Evolutionary conservation across 2,888 invertebrate species (phyloP), one percentile per base, ranked within the genome.

Genomic region (Elegia similella): DNA sequence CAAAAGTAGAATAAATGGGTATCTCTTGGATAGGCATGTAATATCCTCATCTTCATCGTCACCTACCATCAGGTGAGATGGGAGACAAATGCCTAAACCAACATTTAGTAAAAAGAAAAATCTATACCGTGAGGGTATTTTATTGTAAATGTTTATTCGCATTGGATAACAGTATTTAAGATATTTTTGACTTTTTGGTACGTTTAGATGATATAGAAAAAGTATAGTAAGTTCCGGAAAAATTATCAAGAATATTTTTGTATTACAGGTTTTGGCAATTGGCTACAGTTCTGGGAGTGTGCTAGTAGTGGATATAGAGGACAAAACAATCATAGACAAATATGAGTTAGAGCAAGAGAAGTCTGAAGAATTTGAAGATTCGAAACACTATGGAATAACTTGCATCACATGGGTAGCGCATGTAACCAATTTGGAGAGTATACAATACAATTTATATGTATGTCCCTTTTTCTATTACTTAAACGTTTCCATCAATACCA

Each of bases 271-370:
- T 65, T 82, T 96, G 62, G 95, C 95, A 47, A 82, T 93, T 73
- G 96, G 93, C 5, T 96, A 96, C 67, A 94, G 93, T 78, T 93
- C 93, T 78, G 96, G 95, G 10, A 92, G 93, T 72, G 93, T 97
- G 1, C 90, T 93, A 32, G 91, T 98, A 48, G 93, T 97, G 44
- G 96, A 97, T 79, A 95, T 98, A 53, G 98, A 98, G 86, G 96
- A 96, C 70, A 97, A 97, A 73, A 95, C 95, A 70, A 92, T 95
- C 58, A 90, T 98, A 10, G 95, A 96, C 65, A 93, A 92, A 34
- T 90, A 94, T 72, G 86, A 92, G 61, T 77, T 90, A 62, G 80
- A 84, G 54, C 73, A 70, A 59, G 83, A 92, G 55, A 83, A 84
- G 34, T 77, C 88, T 42, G 79, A 84, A 68, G 86, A 92, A 56